A percentile compares a stretch with the other conserved stretches of the same genome.
These are phyloP conservation scores for Pollenia angustigena DNA, from an alignment of 2,888 invertebrate species.

Conservation along the genomic window DNA sequence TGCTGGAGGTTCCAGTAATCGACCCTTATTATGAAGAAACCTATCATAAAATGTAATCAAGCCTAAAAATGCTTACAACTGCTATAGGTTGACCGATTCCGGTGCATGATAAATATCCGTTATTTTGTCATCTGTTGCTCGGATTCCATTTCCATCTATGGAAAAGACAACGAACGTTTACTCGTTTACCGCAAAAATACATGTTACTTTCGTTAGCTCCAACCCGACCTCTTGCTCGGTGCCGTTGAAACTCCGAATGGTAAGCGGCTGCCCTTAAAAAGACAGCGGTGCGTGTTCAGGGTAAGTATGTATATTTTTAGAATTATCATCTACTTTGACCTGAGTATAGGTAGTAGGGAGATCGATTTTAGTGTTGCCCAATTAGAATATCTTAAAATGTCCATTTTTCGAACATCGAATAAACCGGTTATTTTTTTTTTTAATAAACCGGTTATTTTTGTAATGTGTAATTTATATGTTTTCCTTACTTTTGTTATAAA, in stretches of 20 bases:
- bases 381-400: slow-evolving; percentile 19
- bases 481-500: no score
- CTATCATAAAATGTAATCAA: no score
- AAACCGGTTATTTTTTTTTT: background rate
- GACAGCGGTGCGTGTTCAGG: slow-evolving; percentile 49
- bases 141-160: background rate
- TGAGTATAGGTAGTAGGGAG: background rate
- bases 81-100: no score
- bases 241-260: slow-evolving; percentile 60
- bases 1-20: no score
- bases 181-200: no score
- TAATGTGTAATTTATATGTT: no score
- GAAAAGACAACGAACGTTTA: background rate
- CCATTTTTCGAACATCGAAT: no score
- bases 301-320: slow-evolving; percentile 23
- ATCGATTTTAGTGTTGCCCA: slow-evolving; percentile 57
- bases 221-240: slow-evolving; percentile 36
- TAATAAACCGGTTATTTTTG: no score
- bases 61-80: no score
- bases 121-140: background rate
- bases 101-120: no score
- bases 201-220: background rate
- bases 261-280: slow-evolving; percentile 55
- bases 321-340: slow-evolving; percentile 42
- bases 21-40: no score